Percentiles rank a stretch among this genome's conserved stretches.
Conservation (phyloP, 2,113 vertebrate species). For the Hyperoodon ampullatus region DNA sequence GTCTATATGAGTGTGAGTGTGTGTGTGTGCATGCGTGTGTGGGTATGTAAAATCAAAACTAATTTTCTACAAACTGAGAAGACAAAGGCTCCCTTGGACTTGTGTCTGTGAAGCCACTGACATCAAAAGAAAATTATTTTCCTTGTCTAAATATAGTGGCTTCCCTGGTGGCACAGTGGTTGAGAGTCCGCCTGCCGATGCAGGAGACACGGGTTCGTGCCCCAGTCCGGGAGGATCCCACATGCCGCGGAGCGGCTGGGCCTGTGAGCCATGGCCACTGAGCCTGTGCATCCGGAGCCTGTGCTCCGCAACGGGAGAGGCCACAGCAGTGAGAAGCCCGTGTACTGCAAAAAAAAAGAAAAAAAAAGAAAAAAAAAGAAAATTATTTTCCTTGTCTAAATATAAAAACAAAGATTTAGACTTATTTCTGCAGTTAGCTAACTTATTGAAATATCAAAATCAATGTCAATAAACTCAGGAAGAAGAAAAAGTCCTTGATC, state of each 20-base stretch:
- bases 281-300: too few relatives aligned
- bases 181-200: too few relatives aligned
- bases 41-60: background rate
- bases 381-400: constrained; percentile 17
- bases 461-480: background rate
- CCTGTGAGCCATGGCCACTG: too few relatives aligned
- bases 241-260: too few relatives aligned
- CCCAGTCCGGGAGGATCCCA: too few relatives aligned
- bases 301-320: too few relatives aligned
- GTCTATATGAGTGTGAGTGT: background rate
- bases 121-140: constrained; percentile 48
- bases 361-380: background rate
- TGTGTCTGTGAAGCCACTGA: background rate
- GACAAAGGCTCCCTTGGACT: background rate
- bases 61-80: background rate
- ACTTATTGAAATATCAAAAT: background rate
- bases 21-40: too few relatives aligned
- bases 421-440: background rate
- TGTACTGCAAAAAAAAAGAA: too few relatives aligned
- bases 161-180: too few relatives aligned
- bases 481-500: background rate
- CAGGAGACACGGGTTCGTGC: too few relatives aligned
- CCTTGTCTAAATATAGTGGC: background rate
- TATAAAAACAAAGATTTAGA: background rate
- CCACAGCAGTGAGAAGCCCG: too few relatives aligned